Evolutionary conservation across 2,888 invertebrate genomes (phyloP).

Genomic region (Ochropleura leucogaster): DNA sequence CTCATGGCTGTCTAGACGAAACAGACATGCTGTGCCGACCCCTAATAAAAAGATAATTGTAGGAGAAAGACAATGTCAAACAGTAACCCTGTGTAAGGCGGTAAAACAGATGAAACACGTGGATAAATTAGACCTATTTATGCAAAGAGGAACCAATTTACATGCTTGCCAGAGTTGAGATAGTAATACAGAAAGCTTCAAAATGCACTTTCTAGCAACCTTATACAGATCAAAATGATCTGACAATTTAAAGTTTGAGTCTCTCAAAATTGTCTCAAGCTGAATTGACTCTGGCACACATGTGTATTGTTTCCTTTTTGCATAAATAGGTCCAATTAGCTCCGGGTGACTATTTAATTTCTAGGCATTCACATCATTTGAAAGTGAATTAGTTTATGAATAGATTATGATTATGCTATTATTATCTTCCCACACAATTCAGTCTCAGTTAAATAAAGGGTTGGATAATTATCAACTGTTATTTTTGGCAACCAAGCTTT

Average conservation of each 20-base stretch:
- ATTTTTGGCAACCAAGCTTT: slow-evolving; percentile 57
- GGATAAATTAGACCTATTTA: no score
- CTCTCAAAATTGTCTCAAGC: no score
- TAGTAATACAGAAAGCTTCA: no score
- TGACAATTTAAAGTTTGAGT: no score
- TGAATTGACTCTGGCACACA: no score
- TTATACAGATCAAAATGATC: no score
- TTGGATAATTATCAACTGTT: slow-evolving; percentile 52
- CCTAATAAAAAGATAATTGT: not conserved
- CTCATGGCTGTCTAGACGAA: not conserved
- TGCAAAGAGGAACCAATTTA: no score
- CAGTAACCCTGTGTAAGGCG: not conserved
- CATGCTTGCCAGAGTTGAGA: no score
- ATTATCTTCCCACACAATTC: slow-evolving; percentile 36
- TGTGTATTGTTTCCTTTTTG: no score
- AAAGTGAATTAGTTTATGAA: slow-evolving; percentile 28
- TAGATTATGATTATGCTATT: slow-evolving; percentile 17
- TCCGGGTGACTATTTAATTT: not conserved
- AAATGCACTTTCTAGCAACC: no score
- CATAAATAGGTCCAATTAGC: not conserved
- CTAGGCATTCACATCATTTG: slow-evolving; percentile 7
- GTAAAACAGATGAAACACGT: not conserved
- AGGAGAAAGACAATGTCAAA: not conserved
- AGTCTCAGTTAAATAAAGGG: slow-evolving; percentile 37
- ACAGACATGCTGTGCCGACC: not conserved